phyloP scores from a whole-genome alignment of 2,113 vertebrate genomes.

The Myxocyprinus asiaticus region DNA sequence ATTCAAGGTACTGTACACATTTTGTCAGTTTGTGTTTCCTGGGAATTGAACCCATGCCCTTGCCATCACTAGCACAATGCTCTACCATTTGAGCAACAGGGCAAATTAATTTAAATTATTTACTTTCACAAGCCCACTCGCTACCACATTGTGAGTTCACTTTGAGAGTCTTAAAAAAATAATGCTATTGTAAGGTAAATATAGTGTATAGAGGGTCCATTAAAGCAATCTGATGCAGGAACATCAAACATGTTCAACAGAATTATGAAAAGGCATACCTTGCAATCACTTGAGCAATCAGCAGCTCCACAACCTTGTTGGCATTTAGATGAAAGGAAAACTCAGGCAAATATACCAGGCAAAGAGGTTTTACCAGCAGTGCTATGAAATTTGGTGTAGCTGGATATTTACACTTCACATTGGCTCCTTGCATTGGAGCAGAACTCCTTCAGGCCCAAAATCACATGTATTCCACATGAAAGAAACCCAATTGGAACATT shows the following conservation, averaged over 20 bases:
- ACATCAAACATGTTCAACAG: conserved; percentile 3
- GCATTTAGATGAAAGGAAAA: conserved; percentile 15
- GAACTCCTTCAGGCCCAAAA: conserved; percentile 7
- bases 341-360: not conserved
- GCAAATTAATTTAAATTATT: not conserved
- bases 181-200: not conserved
- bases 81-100: too few relatives aligned
- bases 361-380: not conserved
- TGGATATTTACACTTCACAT: not conserved
- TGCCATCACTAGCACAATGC: too few relatives aligned
- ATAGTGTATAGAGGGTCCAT: conserved; percentile 12
- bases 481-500: conserved; percentile 25
- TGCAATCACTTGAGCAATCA: conserved; percentile 31
- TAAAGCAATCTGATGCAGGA: not conserved
- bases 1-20: too few relatives aligned
- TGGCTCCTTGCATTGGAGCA: not conserved
- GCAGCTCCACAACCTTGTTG: not conserved
- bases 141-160: not conserved
- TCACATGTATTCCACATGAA: conserved; percentile 42
- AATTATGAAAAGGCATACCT: not conserved
- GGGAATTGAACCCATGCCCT: too few relatives aligned
- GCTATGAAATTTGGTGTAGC: not conserved
- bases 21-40: too few relatives aligned
- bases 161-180: not conserved
- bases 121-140: not conserved